These are phyloP conservation scores for Cisticola juncidis DNA, from an alignment of 2,113 vertebrate genomes.

Conservation along the genomic window DNA sequence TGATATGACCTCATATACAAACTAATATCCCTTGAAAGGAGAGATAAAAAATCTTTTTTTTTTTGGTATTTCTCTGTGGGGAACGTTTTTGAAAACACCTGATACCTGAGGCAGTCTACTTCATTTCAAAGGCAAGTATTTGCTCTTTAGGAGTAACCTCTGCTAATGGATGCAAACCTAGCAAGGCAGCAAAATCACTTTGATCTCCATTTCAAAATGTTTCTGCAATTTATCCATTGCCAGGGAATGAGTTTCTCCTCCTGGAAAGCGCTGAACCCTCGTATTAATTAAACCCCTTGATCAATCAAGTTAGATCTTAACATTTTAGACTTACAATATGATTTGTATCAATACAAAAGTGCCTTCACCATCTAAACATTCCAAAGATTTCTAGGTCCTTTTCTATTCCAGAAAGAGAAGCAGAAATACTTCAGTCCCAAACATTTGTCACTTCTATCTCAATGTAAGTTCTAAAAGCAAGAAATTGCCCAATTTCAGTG, in stretches of 20 bases:
- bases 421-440: not conserved
- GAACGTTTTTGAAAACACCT: not conserved
- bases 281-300: not conserved
- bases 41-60: not conserved
- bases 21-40: not conserved
- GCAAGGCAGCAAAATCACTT: not conserved
- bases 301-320: not conserved
- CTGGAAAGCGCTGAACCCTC: not conserved
- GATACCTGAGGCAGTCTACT: not conserved
- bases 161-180: conserved; percentile 9
- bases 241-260: not conserved
- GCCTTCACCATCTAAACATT: not conserved
- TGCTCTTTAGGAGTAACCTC: not conserved
- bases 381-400: not conserved
- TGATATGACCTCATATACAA: not conserved
- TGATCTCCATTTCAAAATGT: conserved; percentile 1
- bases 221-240: not conserved
- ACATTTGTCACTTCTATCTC: not conserved
- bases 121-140: conserved; percentile 18
- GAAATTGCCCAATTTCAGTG: not conserved
- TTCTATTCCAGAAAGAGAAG: not conserved
- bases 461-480: not conserved
- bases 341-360: not conserved
- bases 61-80: not conserved
- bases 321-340: not conserved